Evolutionary conservation across 2,797 vertebrate genomes (phyloP).

Genomic region (Propithecus perrieri): DNA sequence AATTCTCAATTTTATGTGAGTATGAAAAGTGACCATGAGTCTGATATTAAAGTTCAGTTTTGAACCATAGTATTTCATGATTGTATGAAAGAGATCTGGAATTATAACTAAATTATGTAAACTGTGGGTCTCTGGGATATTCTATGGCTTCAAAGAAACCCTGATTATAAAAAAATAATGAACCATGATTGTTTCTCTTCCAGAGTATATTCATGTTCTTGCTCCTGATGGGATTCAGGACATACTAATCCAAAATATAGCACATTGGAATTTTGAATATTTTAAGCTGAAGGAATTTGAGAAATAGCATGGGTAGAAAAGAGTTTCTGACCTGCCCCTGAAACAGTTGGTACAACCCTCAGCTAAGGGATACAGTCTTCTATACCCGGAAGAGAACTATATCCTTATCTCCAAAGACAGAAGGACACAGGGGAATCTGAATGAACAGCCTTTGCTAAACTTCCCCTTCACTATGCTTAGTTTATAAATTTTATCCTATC

Average conservation of each 20-base stretch:
- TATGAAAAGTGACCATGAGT: not conserved
- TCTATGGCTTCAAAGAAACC: not conserved
- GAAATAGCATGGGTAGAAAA: not conserved
- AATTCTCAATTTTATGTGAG: not conserved
- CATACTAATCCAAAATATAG: not conserved
- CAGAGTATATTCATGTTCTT: not conserved
- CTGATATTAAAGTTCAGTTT: not conserved
- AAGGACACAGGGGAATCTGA: not conserved
- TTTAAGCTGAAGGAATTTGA: not conserved
- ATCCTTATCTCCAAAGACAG: not conserved
- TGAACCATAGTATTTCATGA: not conserved
- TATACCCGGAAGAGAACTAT: not conserved
- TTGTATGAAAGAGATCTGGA: not conserved
- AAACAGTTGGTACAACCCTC: accelerated
- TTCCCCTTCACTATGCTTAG: not conserved
- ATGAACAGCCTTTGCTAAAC: accelerated
- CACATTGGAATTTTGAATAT: not conserved
- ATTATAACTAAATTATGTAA: not conserved
- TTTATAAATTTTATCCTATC: no score
- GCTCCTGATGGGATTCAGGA: not conserved
- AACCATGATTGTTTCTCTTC: not conserved
- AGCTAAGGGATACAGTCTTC: accelerated
- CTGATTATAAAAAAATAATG: not conserved
- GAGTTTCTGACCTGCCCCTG: not conserved
- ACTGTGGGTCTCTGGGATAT: not conserved